Evolutionary conservation across 2,113 vertebrate genomes (phyloP).

Genomic region (Salvelinus sp.): DNA sequence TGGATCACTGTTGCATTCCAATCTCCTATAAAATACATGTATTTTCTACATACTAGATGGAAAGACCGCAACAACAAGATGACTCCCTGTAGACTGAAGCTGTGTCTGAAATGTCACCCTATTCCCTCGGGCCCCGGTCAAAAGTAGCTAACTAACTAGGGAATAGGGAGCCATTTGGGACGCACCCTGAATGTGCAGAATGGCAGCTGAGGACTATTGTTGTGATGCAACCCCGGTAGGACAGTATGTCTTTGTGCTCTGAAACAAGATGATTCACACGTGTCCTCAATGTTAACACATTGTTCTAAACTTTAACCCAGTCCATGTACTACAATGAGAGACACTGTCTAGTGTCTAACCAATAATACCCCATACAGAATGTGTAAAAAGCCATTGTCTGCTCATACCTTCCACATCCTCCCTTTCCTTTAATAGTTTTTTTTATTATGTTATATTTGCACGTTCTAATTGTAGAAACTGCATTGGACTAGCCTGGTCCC

Average conservation of each 20-base stretch:
- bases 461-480: not conserved
- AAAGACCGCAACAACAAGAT: not conserved
- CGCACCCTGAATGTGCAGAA: too few species aligned
- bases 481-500: not conserved
- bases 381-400: not conserved
- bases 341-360: not conserved
- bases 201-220: not conserved
- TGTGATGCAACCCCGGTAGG: not conserved
- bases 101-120: too few species aligned
- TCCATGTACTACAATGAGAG: not conserved
- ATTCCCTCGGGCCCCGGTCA: too few species aligned
- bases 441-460: not conserved
- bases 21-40: not conserved
- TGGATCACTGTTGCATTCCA: conserved; percentile 30
- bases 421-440: not conserved
- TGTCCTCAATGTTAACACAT: not conserved
- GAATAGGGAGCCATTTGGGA: too few species aligned
- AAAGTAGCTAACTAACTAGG: too few species aligned
- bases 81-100: not conserved
- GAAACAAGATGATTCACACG: conserved; percentile 26
- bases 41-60: not conserved
- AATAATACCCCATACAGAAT: too few species aligned
- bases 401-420: not conserved
- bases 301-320: not conserved
- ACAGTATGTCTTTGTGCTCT: conserved; percentile 11